Base-by-base conservation (phyloP, 2,113 vertebrate genomes). In the Trematocara zebra region DNA sequence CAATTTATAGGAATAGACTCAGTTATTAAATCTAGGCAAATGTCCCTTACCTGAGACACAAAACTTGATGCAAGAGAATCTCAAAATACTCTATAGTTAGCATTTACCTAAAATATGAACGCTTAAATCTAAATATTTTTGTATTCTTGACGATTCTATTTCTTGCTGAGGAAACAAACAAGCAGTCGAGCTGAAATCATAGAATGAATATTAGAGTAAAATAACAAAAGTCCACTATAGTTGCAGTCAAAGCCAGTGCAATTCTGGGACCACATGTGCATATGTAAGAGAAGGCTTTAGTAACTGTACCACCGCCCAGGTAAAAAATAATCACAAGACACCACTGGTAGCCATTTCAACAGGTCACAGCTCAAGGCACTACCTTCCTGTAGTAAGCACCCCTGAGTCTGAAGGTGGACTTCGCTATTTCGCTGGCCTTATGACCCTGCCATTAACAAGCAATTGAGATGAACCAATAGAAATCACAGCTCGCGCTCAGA, bases 381-480 rank as follows among this genome's bases (percentile, higher is more conserved):
- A 31, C 76, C 64, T 72, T 74, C 81, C 86, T 88, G 74, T 85
- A 78, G 89, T 84, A 91, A 89, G 85, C 88, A 90, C 74, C 91
- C 85, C 89, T 59, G 54, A 92, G 93, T 93, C 91, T 92, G 87
- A 87, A 93, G 88, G 94, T 95, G 93, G 93, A 94, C 93, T 93
- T 87, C 3, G 91, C 93, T 92, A 89, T 95, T 95, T 94, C 89
- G 91, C 89, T 88, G 93, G 89, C 92, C 92, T 95, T 93, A 94
- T 89, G 90, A 96, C 95, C 94, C 93, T 85, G 89, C 94, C 93
- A 95, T 95, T 95, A 95, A 92, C 92, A 92, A 78, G 93, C 93
- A 95, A 95, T 96, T 94, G 94, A 95, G 95, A 95, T 90, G 92
- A 94, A 91, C 95, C 95, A 96, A 94, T 95, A 94, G 95, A 95